These are phyloP conservation scores for Elmis aenea DNA, from an alignment of 2,888 invertebrate genomes.

Conservation along the genomic window DNA sequence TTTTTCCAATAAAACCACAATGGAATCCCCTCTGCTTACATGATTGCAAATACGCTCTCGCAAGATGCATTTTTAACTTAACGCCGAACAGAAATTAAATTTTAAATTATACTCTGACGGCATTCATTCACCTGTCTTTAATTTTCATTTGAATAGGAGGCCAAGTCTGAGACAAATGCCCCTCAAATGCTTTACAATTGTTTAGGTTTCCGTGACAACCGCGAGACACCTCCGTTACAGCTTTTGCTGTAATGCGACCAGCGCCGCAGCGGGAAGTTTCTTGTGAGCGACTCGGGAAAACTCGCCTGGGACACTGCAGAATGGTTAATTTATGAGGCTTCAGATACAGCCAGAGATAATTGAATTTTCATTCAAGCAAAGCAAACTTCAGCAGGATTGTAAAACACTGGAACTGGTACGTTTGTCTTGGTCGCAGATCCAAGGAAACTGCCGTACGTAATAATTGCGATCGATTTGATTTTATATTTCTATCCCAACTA, in stretches of 20 bases:
- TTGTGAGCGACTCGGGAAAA: conserved; percentile 10
- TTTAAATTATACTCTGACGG: no score
- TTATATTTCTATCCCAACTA: no score
- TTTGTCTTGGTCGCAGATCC: no score
- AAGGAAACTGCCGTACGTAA: no score
- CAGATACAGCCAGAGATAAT: conserved; percentile 27
- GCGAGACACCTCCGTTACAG: conserved; percentile 21
- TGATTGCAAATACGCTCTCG: no score
- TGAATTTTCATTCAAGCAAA: conserved; percentile 27
- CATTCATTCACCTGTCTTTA: conserved; percentile 20
- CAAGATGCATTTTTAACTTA: no score
- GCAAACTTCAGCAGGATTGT: conserved; percentile 22
- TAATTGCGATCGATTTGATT: no score
- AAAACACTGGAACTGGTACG: conserved; percentile 20
- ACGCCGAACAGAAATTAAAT: no score
- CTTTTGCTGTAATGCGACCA: conserved; percentile 14
- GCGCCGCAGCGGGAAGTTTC: conserved; percentile 3
- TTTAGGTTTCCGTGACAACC: conserved; percentile 27
- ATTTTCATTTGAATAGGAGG: conserved; percentile 25
- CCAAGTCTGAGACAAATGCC: conserved; percentile 25
- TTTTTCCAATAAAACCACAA: no score
- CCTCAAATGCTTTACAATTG: conserved; percentile 22
- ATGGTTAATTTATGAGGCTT: conserved; percentile 29
- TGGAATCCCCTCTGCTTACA: no score
- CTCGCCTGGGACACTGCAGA: conserved; percentile 14